phyloP scores from a whole-genome alignment of 2,888 invertebrate genomes.

The Caenorhabditis sinica region DNA sequence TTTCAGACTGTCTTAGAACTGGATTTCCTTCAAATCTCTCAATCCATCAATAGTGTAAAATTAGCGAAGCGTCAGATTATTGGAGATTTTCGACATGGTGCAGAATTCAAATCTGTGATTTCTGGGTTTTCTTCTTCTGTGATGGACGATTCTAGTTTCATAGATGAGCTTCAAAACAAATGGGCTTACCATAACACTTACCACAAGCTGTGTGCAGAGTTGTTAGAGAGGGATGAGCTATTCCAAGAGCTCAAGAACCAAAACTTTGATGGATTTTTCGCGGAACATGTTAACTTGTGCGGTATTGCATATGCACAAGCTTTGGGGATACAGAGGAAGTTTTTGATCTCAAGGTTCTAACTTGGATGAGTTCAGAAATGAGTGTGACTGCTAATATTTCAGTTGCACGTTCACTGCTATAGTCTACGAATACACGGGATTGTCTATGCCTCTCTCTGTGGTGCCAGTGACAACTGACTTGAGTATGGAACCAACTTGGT shows the following conservation, averaged over 20 bases:
- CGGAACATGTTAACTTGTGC: conserved; percentile 74
- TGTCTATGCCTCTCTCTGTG: conserved; percentile 42
- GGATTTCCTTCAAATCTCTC: conserved; percentile 63
- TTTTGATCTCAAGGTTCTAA: conserved; percentile 76
- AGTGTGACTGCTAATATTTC: too few relatives aligned
- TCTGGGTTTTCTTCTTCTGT: conserved; percentile 36
- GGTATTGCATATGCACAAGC: conserved; percentile 73
- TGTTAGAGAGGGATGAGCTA: conserved; percentile 57
- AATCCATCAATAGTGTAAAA: conserved; percentile 60
- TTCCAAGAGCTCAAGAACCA: conserved; percentile 65
- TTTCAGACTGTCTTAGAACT: conserved; percentile 66
- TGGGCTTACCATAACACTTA: conserved; percentile 40
- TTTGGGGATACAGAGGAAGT: conserved; percentile 69
- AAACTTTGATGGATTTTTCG: conserved; percentile 75
- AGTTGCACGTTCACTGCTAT: conserved; percentile 53
- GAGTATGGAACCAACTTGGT: conserved; percentile 36
- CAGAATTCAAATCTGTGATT: not conserved
- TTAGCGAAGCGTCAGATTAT: conserved; percentile 56
- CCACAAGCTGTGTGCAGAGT: conserved; percentile 58
- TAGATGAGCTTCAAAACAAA: conserved; percentile 12
- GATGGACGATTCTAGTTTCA: conserved; percentile 34
- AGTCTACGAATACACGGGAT: conserved; percentile 42
- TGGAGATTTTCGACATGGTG: conserved; percentile 30
- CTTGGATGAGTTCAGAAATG: too few relatives aligned
- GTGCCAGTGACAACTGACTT: conserved; percentile 44